Evolutionary conservation across 2,797 vertebrate species (phyloP).

Genomic region (Melanogrammus aeglefinus): DNA sequence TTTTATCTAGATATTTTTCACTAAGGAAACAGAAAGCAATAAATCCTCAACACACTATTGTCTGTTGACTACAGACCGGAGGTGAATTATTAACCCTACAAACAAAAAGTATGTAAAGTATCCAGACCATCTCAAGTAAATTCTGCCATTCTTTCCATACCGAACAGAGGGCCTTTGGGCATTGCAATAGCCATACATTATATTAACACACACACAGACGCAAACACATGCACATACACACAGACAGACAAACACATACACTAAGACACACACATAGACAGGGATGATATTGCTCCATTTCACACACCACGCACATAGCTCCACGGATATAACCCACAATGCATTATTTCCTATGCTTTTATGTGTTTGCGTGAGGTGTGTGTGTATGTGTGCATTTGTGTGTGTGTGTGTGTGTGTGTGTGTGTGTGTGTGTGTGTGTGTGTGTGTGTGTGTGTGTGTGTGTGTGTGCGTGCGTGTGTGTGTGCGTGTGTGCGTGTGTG

Average conservation of each 20-base stretch:
- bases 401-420: conserved; percentile 28
- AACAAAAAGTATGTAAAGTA: conserved; percentile 73
- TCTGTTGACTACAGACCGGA: conserved; percentile 60
- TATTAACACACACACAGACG: conserved; percentile 36
- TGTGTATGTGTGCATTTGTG: conserved; percentile 42
- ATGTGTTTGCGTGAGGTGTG: conserved; percentile 55
- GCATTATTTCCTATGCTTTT: conserved; percentile 70
- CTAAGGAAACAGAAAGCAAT: neutral
- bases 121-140: conserved; percentile 64
- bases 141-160: conserved; percentile 63
- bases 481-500: too few relatives aligned
- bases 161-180: conserved; percentile 68
- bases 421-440: too few relatives aligned
- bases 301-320: conserved; percentile 53
- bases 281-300: conserved; percentile 47
- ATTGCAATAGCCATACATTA: conserved; percentile 69
- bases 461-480: too few relatives aligned
- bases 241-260: conserved; percentile 35
- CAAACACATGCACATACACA: conserved; percentile 21
- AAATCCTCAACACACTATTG: conserved; percentile 33
- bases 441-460: too few relatives aligned
- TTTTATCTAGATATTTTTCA: neutral
- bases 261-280: conserved; percentile 34
- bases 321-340: conserved; percentile 67
- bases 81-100: conserved; percentile 73